These are phyloP conservation scores for Drosophila algonquin DNA, from an alignment of 2,888 invertebrate genomes.

Conservation along the genomic window DNA sequence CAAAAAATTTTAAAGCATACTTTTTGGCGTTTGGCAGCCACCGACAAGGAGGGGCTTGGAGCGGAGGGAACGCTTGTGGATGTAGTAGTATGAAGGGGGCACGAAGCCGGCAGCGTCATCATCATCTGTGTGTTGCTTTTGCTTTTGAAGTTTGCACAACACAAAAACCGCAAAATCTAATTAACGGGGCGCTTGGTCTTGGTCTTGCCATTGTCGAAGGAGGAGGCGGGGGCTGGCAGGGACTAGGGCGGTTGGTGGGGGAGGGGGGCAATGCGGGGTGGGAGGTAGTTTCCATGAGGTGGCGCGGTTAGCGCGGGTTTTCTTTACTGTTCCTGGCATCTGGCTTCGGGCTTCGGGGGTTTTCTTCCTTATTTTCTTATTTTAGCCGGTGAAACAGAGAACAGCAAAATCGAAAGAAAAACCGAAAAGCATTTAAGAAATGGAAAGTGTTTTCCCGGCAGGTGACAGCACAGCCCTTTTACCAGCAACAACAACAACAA, in stretches of 20 bases:
- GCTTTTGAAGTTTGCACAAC: constrained; percentile 77
- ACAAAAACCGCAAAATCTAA: constrained; percentile 79
- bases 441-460: constrained; percentile 53
- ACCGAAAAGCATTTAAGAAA: constrained; percentile 49
- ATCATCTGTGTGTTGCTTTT: constrained; percentile 52
- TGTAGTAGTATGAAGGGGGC: background rate
- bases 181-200: constrained; percentile 70
- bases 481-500: background rate
- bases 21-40: constrained; percentile 70
- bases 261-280: constrained; percentile 14
- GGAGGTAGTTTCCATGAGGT: constrained; percentile 43
- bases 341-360: constrained; percentile 42
- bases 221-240: background rate
- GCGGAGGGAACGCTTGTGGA: background rate
- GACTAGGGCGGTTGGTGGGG: too few relatives aligned
- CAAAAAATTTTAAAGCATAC: constrained; percentile 72
- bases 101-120: constrained; percentile 8
- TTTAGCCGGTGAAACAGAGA: constrained; percentile 21
- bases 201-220: constrained; percentile 35
- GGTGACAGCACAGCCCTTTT: constrained; percentile 23
- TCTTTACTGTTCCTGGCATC: constrained; percentile 63
- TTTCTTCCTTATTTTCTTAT: constrained; percentile 26
- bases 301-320: constrained; percentile 46
- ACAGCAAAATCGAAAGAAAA: background rate
- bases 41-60: constrained; percentile 16